Evolutionary conservation across 2,888 invertebrate species (phyloP), one percentile per base, ranked within the genome.

Genomic region (Exocentrus adspersus): DNA sequence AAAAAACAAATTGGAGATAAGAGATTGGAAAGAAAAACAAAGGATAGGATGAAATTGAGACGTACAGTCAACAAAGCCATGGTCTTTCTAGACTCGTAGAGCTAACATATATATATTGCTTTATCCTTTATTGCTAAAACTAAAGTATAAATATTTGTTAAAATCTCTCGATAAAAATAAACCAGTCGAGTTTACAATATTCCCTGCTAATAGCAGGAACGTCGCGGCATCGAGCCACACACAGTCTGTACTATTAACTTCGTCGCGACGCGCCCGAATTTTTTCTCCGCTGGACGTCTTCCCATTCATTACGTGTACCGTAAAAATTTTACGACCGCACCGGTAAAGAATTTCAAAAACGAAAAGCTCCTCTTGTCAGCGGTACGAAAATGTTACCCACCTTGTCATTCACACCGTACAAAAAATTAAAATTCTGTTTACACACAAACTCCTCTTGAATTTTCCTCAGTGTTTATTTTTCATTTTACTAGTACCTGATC

Each of bases 241-340:
- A n/a, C 43, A 54, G 54, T 54, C 54, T 54, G 43, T 7, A 48
- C 28, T 1, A 43, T 17, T 12, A 20, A 6, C 54, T 24, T 14
- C 43, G 42, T 24, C 43, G 54, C 43, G 42, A 54, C 41, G 54
- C 43, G 54, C 28, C 54, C 2, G 19, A 28, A 9, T 48, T 54
- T 54, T 54, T 54, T 54, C 21, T 28, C 17, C n/a, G n/a, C n/a
- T 17, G 17, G 43, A 28, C 24, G 14, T 19, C 12, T 9, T 10
- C 43, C 54, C 43, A 53, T 53, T 12, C 5, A 37, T 32, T 21
- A 16, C 53, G 21, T 20, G 42, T 12, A 16, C 4, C 32, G 20
- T 17, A 4, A 24, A 7, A 7, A 21, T 24, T 42, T 24, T 53
- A 24, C 21, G n/a, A 21, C 14, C 37, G 10, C n/a, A 10, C 32